These are phyloP conservation scores for Aquatica leii DNA, from an alignment of 2,888 invertebrate genomes.

Conservation along the genomic window DNA sequence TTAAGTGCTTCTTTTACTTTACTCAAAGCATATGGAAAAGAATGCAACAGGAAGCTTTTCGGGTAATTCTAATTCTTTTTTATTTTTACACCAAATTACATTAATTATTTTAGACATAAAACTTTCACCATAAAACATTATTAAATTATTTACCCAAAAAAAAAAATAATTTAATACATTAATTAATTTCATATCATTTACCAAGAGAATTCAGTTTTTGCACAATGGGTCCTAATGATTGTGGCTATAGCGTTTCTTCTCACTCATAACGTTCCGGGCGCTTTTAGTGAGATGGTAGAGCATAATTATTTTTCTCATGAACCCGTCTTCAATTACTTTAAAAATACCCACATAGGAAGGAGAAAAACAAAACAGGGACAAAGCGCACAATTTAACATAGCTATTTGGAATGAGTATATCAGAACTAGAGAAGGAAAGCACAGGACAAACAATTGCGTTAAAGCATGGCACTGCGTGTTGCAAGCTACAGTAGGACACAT, in stretches of 20 bases:
- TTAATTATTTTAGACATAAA: no score
- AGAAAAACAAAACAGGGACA: neutral
- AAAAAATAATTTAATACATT: no score
- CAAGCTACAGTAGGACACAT: slow-evolving; percentile 4
- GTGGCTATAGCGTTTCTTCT: no score
- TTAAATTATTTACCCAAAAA: no score
- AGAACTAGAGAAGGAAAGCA: neutral
- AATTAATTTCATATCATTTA: slow-evolving; percentile 1
- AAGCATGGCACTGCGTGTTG: neutral
- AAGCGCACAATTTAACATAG: neutral
- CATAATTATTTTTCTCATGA: neutral
- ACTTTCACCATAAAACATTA: no score
- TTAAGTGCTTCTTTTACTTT: no score
- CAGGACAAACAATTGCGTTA: neutral
- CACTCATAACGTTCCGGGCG: no score
- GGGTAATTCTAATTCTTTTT: neutral
- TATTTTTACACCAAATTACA: neutral
- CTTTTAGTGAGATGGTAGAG: no score
- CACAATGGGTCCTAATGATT: neutral
- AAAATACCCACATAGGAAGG: neutral
- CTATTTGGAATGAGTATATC: neutral
- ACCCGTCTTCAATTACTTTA: neutral
- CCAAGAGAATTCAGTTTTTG: neutral
- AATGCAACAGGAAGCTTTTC: neutral
- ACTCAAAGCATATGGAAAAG: neutral